Base-by-base conservation (phyloP, 2,888 invertebrate species). In the Lepidocyrtoides sp. region DNA sequence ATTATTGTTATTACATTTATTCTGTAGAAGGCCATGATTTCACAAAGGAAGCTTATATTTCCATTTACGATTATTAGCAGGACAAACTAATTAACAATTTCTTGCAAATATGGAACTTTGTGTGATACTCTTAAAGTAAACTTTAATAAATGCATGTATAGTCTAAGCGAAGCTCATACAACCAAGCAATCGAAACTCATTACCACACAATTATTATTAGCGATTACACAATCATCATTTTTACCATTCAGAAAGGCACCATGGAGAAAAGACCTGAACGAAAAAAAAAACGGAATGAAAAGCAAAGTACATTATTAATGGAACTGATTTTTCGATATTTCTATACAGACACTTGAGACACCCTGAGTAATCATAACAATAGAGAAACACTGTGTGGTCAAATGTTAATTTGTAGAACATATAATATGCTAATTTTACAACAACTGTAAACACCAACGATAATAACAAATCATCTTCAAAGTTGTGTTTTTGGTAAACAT, bases 321-420 rank as follows among this genome's bases (percentile, higher is more conserved):
- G 88, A 88, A 88, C 75, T 75, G 41, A 44, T 66, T n/a, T 63
- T 82, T 32, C 29, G n/a, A 44, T 77, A 77, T 77, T 82, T 32
- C 29, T 8, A 44, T 77, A 77, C 54, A 88, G 88, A 88, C 88
- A 88, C 88, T 87, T 88, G 66, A 88, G 77, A 77, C 77, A 88
- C 88, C 88, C 88, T 88, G 88, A 88, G 88, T 77, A 77, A 77
- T 69, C 8, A 57, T 54, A 81, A 14, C 41, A 75, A 77, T 51
- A 51, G 77, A 54, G 77, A 77, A 77, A 77, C 77, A 77, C 77
- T 77, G 51, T 77, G 77, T 77, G 77, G 77, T 77, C 29, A 32
- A 77, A 77, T 54, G n/a, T 51, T 26, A 29, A n/a, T 54, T 29
- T 20, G 17, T 48, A 44, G 20, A 20, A 69, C 48, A 10, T 14